Evolutionary conservation across 1,140 invertebrate genomes (phyloP).

Genomic region (Dolichoris vasculosae): DNA sequence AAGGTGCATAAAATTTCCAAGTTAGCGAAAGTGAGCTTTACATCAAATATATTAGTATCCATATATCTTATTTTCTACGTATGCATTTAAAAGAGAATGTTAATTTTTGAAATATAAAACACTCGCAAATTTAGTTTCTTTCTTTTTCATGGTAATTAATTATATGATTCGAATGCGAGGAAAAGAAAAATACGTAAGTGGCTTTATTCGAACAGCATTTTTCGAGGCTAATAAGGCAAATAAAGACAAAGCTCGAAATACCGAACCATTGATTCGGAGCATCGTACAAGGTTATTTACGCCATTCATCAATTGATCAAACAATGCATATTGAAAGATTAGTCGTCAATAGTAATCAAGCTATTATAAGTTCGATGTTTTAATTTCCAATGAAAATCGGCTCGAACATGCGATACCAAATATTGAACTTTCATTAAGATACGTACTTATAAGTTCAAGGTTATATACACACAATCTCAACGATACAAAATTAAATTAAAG

Average conservation of each 20-base stretch:
- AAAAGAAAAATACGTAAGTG: neutral
- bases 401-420: neutral
- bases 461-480: neutral
- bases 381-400: neutral
- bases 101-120: neutral
- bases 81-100: neutral
- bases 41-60: neutral
- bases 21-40: neutral
- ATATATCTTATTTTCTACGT: neutral
- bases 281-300: constrained; percentile 11
- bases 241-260: constrained; percentile 42
- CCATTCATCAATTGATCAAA: constrained; percentile 22
- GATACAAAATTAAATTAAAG: no score
- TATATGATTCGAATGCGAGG: neutral
- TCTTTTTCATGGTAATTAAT: neutral
- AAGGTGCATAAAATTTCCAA: neutral
- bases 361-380: neutral
- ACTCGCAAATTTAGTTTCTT: neutral
- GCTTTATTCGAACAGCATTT: neutral
- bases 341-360: neutral
- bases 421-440: neutral
- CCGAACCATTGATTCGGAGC: constrained; percentile 32
- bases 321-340: constrained; percentile 5
- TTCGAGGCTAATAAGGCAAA: constrained; percentile 26
- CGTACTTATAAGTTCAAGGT: no score